phyloP scores from a whole-genome alignment of 2,888 invertebrate species.

The Sicus ferrugineus region DNA sequence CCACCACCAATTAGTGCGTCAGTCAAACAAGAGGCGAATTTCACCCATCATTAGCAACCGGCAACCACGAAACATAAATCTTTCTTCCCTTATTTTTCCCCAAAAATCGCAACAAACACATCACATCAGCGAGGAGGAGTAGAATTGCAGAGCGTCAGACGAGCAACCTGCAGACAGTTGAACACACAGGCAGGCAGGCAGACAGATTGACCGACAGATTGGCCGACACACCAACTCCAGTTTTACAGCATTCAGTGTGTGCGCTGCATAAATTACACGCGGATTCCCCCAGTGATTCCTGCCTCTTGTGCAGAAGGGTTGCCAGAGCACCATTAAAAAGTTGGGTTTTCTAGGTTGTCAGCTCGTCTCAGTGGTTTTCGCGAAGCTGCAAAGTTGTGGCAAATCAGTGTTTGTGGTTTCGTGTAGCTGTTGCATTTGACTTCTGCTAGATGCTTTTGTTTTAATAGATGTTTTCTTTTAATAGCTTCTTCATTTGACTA shows the following conservation, averaged over 20 bases:
- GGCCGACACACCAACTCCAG: too few relatives aligned
- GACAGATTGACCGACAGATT: too few relatives aligned
- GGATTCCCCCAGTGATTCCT: conserved; percentile 7
- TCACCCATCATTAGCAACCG: conserved; percentile 21
- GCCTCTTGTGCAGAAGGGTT: neutral
- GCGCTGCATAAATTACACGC: conserved; percentile 24
- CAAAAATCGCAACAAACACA: too few relatives aligned
- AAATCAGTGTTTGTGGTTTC: conserved; percentile 23
- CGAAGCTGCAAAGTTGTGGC: too few relatives aligned
- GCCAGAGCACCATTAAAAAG: neutral
- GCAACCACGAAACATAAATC: conserved; percentile 18
- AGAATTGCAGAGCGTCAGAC: too few relatives aligned
- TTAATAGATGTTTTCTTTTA: neutral
- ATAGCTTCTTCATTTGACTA: too few relatives aligned
- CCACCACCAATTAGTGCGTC: neutral
- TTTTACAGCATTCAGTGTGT: too few relatives aligned
- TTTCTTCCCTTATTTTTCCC: neutral
- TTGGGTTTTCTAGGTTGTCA: neutral
- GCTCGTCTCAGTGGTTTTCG: conserved; percentile 5
- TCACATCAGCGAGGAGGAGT: too few relatives aligned
- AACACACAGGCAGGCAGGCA: too few relatives aligned
- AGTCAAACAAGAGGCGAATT: conserved; percentile 4
- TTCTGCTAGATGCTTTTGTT: neutral
- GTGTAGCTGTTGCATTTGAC: conserved; percentile 4
- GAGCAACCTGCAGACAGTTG: too few relatives aligned